Evolutionary conservation across 2,797 vertebrate genomes (phyloP), one percentile per base, ranked within the genome.

Genomic region (Perodicticus potto): DNA sequence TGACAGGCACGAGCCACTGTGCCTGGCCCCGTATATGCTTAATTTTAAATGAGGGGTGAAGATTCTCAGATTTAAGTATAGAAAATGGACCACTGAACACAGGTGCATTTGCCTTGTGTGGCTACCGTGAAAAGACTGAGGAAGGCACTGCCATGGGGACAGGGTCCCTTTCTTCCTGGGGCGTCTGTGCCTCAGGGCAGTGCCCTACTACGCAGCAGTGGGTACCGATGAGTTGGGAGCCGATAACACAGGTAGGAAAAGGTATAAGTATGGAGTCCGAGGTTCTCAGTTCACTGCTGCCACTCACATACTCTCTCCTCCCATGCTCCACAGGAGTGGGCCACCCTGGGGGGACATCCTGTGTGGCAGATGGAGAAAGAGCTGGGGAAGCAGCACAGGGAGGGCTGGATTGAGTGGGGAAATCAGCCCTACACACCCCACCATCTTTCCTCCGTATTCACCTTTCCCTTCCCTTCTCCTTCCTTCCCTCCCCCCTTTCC

Each of bases 391-490:
- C 29, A 0, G 29, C 76, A 13, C 4, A 3, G 1, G 29, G 1
- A 49, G 1, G 17, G 34, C 53, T 57, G 72, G 40, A 8, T 37
- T 63, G 40, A 49, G 5, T 6, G 19, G 70, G 9, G 63, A 34
- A n/a, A 34, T 2, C 53, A 25, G 7, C 10, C 22, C 8, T 23
- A 0, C 11, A 1, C 20, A 1, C 25, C 13, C 29, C 57, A 6
- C 32, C n/a, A 3, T 13, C 57, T 32, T 84, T 57, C 72, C 37
- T 70, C 67, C 14, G 70, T 25, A 14, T 25, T 74, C 5, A 16
- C 23, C 23, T 55, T 43, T n/a, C 7, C 45, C n/a, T 55, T 7
- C 45, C 59, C n/a, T n/a, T n/a, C n/a, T n/a, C n/a, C n/a, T n/a
- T n/a, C n/a, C n/a, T n/a, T n/a, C n/a, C n/a, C n/a, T n/a, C n/a